Evolutionary conservation across 1,140 invertebrate genomes (phyloP).

Genomic region (Zaprionus lachaisei): DNA sequence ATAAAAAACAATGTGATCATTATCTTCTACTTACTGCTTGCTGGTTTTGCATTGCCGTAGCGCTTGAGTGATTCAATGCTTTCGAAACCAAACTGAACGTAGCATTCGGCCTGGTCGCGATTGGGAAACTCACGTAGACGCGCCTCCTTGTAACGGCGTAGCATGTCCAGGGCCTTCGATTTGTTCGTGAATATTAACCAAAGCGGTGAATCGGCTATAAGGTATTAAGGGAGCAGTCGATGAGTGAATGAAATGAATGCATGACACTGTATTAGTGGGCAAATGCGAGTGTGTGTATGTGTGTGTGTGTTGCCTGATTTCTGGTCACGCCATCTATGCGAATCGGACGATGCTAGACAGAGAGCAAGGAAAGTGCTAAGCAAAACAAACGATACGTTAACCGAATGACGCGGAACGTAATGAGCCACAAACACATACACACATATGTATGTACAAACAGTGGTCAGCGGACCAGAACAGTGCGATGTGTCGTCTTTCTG

Average conservation of each 20-base stretch:
- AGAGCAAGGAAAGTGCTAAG: constrained; percentile 56
- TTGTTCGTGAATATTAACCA: constrained; percentile 89
- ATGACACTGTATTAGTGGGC: constrained; percentile 6
- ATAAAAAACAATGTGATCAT: neutral
- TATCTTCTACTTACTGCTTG: constrained; percentile 54
- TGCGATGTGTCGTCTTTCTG: neutral
- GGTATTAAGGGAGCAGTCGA: constrained; percentile 2
- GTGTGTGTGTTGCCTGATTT: neutral
- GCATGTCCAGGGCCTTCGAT: constrained; percentile 88
- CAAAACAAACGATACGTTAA: constrained; percentile 61
- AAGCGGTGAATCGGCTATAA: constrained; percentile 66
- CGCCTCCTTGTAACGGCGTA: constrained; percentile 90
- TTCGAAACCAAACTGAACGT: constrained; percentile 87
- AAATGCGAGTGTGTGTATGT: neutral
- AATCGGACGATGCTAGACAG: constrained; percentile 32
- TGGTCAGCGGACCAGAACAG: neutral
- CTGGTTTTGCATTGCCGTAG: constrained; percentile 52
- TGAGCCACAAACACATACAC: neutral
- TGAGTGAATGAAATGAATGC: neutral
- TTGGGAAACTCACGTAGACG: constrained; percentile 91
- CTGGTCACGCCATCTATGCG: constrained; percentile 66
- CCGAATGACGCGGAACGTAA: constrained; percentile 3
- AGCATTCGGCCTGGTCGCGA: constrained; percentile 89
- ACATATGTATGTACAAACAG: neutral
- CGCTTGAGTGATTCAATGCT: constrained; percentile 67